Evolutionary conservation across 2,113 vertebrate species (phyloP).

Genomic region (Ceyx melanurus): DNA sequence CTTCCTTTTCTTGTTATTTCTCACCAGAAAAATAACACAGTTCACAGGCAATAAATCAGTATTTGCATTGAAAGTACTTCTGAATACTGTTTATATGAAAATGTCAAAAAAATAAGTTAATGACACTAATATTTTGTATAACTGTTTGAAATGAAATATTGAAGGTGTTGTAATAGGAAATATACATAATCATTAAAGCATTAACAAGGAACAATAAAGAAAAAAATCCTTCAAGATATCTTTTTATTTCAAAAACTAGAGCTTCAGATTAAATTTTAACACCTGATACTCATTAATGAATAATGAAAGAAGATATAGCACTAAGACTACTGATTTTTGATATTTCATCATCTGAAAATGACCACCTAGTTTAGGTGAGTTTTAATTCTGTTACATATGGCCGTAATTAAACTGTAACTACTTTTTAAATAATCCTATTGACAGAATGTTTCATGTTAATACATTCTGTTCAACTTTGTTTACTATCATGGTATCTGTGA

Average conservation of each 20-base stretch:
- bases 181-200: background rate
- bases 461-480: constrained; percentile 24
- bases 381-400: background rate
- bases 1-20: background rate
- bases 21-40: background rate
- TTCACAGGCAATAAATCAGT: background rate
- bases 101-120: background rate
- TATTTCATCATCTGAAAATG: constrained; percentile 30
- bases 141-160: constrained; percentile 20
- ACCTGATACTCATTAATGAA: constrained; percentile 15
- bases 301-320: constrained; percentile 24
- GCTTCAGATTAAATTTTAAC: constrained; percentile 3
- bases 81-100: background rate
- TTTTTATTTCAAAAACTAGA: background rate
- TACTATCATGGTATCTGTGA: background rate
- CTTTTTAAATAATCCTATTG: constrained; percentile 30
- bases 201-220: background rate
- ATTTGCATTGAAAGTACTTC: background rate
- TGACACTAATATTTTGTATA: background rate
- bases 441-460: background rate
- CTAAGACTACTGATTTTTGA: background rate
- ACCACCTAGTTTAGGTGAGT: background rate
- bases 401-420: background rate
- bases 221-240: background rate
- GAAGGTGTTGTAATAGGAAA: constrained; percentile 5